Base-by-base conservation (phyloP, 2,113 vertebrate genomes). In the Philantomba maxwellii region DNA sequence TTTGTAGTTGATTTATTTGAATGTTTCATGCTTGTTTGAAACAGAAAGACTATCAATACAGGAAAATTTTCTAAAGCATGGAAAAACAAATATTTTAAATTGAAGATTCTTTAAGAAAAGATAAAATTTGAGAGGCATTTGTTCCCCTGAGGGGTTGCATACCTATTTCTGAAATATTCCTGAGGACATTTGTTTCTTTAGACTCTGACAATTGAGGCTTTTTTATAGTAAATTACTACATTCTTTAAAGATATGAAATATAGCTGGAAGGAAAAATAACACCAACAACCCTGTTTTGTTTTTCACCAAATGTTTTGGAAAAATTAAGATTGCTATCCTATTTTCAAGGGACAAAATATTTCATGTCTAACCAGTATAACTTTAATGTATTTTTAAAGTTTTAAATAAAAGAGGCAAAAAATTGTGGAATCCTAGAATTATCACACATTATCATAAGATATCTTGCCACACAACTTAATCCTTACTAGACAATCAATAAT, bases 171-270 rank as follows among this genome's bases (percentile, higher is more conserved):
- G 2, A 84, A 96, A n/a, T 90, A 96, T 94, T 96, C 89, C 85
- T 95, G 75, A 96, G 84, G 53, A 85, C 12, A 26, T 82, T 93
- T 88, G 39, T 36, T 33, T 64, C 86, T 84, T 87, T 60, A 89
- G 73, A 81, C 21, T 95, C n/a, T 58, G 55, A 97, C 45, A 93
- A 70, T 2, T 90, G 85, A 92, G 77, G 80, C 4, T 87, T 93
- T 70, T 95, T 89, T 80, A 91, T 25, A 70, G 30, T 90, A 73
- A 95, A 81, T 57, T 30, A 82, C 66, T 92, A 87, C 25, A 87
- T 70, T 95, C 36, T 88, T 96, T 81, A 81, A 97, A 96, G 80
- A 95, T 81, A 82, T 87, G 58, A 92, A 94, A 70, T 64, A 96
- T 2, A 81, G 45, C 26, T 90, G 53, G 53, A 90, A 88, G 49